Evolutionary conservation across 2,797 vertebrate species (phyloP), one percentile per base, ranked within the genome.

Genomic region (Spinus pinus): DNA sequence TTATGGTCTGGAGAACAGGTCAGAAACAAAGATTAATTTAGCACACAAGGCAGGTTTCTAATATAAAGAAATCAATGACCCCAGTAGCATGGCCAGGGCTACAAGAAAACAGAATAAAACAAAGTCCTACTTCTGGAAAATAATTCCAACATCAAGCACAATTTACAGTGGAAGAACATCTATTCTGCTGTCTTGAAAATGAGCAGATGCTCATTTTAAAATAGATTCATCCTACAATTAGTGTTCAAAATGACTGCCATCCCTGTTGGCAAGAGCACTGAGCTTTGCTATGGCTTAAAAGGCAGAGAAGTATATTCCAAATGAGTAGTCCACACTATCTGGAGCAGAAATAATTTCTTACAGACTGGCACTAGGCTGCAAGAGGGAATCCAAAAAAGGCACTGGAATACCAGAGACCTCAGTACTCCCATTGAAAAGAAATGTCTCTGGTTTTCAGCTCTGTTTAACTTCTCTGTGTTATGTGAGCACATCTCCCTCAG

Each of bases 161-260:
- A 66, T 1, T 8, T 33, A 62, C 15, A 66, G 46, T 53, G 53
- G 81, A 84, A 92, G 49, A 70, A 90, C 42, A 94, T 51, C 51
- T 90, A 87, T 90, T 96, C 57, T 80, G 41, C 39, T 54, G 73
- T 7, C 33, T 2, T 67, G 57, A 88, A 95, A 96, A 82, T 24
- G 57, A 93, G 71, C 83, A 92, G 81, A 90, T 1, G 5, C 58
- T 87, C 20, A 47, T 87, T 92, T 88, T 88, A 90, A 95, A 93
- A 93, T 57, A 92, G 84, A 87, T 37, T 89, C 64, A 75, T 80
- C 47, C 61, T 47, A 77, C 67, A 85, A 92, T 92, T 85, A 93
- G 39, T 78, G 60, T 47, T 85, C 81, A 94, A 95, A 93, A 87
- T 70, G 21, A 92, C 83, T 93, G 84, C 88, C 81, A 87, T 85